phyloP scores from a whole-genome alignment of 1,140 invertebrate species.

The Neoseiulus cucumeris region DNA sequence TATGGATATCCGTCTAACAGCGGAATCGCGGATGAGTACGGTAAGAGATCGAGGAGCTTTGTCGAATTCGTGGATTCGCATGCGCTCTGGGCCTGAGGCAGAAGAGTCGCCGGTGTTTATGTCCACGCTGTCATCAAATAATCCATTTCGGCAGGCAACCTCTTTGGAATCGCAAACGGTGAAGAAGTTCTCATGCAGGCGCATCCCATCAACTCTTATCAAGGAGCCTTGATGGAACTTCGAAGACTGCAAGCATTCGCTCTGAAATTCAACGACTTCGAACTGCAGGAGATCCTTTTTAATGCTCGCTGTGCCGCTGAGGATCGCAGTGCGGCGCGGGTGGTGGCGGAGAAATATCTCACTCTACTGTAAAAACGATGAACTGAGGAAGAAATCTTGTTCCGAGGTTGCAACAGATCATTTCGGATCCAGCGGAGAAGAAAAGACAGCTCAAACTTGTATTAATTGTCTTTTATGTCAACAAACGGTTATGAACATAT shows the following conservation, averaged over 20 bases:
- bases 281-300: neutral
- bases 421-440: too few species aligned
- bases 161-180: neutral
- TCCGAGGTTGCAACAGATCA: too few species aligned
- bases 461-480: too few species aligned
- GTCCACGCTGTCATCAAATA: neutral
- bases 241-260: neutral
- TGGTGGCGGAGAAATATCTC: constrained; percentile 5
- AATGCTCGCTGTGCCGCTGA: neutral
- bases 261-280: neutral
- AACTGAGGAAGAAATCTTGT: too few species aligned
- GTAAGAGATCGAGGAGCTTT: neutral
- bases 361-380: neutral
- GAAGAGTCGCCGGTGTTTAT: too few species aligned
- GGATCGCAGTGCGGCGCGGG: neutral
- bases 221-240: neutral
- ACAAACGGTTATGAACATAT: too few species aligned
- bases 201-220: neutral
- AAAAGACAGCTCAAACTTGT: too few species aligned
- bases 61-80: too few species aligned
- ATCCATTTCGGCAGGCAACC: neutral
- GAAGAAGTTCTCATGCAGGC: neutral
- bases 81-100: too few species aligned
- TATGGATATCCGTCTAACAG: neutral
- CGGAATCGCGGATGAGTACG: neutral